Evolutionary conservation across 2,113 vertebrate genomes (phyloP), one percentile per base, ranked within the genome.

Genomic region (Dasyprocta punctata): DNA sequence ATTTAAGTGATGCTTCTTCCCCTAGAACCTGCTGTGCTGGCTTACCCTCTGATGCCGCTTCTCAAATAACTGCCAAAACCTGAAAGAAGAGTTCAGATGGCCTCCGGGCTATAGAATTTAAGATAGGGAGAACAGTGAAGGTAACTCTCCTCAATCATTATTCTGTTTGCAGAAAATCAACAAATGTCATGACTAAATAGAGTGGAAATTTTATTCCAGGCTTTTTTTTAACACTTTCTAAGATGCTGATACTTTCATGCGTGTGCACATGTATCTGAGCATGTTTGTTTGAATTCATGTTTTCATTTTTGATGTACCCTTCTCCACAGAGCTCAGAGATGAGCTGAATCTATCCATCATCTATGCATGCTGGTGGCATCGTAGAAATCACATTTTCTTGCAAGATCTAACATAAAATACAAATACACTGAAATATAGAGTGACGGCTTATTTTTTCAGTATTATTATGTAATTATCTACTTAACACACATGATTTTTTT

Each of bases 41-140:
- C 52, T 96, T 30, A 61, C 44, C 56, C 89, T 92, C 58, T 49
- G 17, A 41, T 49, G 54, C 33, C 20, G 78, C 78, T 92, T 92
- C 86, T 86, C 63, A 96, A 90, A 83, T 54, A 95, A 82, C 90
- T 97, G 81, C 91, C 91, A 92, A 60, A 90, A 77, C 41, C 84
- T 89, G 77, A 93, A 80, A 97, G 52, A 60, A 88, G 81, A 87
- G 82, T 26, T 92, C 71, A 22, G 84, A 83, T 56, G 58, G 90
- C 87, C 90, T 73, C 81, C 7, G 63, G 94, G 81, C 75, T 94
- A 92, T 58, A 91, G 69, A 93, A 93, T 94, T 94, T 90, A 71
- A 93, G 67, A 81, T 30, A 65, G 30, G 56, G 65, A 87, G 20
- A 90, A 69, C 2, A 63, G 49, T 28, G 30, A 78, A 61, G 67